Base-by-base conservation (phyloP, 2,113 vertebrate genomes). In the Terrapene triunguis region DNA sequence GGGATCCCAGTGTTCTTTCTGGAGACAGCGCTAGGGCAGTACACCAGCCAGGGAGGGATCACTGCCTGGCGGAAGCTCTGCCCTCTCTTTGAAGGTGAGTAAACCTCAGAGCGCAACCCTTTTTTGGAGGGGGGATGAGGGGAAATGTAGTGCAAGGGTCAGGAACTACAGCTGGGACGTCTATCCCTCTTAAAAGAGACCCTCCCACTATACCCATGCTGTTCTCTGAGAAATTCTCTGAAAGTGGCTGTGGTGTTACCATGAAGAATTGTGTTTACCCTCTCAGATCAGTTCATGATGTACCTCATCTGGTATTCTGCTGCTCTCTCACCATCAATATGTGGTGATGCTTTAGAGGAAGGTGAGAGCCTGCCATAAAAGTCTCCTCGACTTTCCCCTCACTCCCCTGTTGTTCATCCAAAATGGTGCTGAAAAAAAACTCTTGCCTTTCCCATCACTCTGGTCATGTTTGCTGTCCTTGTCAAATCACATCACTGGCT, bases 21-120 rank as follows among this genome's bases (percentile, higher is more conserved):
- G 98, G 99, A 99, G 98, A 99, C 98, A 0, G 99, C 99, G 0
- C 98, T 99, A 95, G 99, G 99, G 12, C 99, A 99, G 98, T 99
- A 98, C 96, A 99, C 99, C 21, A 99, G 99, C 81, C 97, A 99
- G 95, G 99, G 99, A 85, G 99, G 99, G 10, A 92, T 99, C 86
- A 99, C 99, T 0, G 99, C 99, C 95, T 99, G 99, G 99, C 98
- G 99, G 54, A 99, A 98, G 95, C 99, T 99, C 96, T 99, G 99
- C 22, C 99, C 99, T 50, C 97, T 99, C 87, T 99, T 99, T 25
- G 99, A 99, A 98, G 99, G 99, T 99, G 90, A 98, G 98, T 95
- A 53, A 44, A n/a, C 19, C 21, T 5, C 1, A 11, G 47, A 38
- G 62, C 55, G 25, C 11, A 10, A 72, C 27, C 51, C 59, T 13